Evolutionary conservation across 2,113 vertebrate species (phyloP).

Genomic region (Phaetusa simplex): DNA sequence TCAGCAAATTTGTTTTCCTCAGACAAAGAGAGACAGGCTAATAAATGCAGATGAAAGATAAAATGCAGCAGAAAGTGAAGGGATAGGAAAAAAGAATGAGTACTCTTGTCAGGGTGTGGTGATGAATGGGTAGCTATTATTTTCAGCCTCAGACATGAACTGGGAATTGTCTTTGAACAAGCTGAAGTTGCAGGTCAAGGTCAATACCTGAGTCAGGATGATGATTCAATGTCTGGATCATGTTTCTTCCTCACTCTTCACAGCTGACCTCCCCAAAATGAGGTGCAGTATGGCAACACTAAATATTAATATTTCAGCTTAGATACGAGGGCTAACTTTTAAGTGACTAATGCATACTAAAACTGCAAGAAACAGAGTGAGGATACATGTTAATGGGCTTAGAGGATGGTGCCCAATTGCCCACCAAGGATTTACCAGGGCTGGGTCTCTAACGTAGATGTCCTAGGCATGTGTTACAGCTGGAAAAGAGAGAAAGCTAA

Average conservation of each 20-base stretch:
- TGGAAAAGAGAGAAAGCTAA: neutral
- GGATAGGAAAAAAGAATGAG: slow-evolving; percentile 3
- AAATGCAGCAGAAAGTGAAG: slow-evolving; percentile 45
- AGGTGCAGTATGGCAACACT: neutral
- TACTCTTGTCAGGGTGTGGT: slow-evolving; percentile 11
- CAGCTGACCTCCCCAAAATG: neutral
- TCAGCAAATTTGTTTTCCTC: slow-evolving; percentile 44
- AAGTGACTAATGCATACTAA: neutral
- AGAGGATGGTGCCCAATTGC: neutral
- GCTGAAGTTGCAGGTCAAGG: slow-evolving; percentile 29
- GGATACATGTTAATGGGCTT: neutral
- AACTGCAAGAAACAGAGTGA: neutral
- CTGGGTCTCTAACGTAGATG: neutral
- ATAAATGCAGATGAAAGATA: slow-evolving; percentile 61
- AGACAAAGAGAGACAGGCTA: slow-evolving; percentile 40
- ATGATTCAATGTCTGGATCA: neutral
- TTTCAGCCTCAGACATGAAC: neutral
- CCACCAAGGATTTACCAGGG: neutral
- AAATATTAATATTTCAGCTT: neutral
- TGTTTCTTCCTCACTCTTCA: neutral
- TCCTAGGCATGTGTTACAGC: neutral
- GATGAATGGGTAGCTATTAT: slow-evolving; percentile 40
- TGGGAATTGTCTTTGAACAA: neutral
- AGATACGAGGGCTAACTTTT: neutral
- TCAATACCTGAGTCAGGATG: neutral